These are phyloP conservation scores for Nycticorax nycticorax DNA, from an alignment of 2,113 vertebrate species.

Conservation along the genomic window DNA sequence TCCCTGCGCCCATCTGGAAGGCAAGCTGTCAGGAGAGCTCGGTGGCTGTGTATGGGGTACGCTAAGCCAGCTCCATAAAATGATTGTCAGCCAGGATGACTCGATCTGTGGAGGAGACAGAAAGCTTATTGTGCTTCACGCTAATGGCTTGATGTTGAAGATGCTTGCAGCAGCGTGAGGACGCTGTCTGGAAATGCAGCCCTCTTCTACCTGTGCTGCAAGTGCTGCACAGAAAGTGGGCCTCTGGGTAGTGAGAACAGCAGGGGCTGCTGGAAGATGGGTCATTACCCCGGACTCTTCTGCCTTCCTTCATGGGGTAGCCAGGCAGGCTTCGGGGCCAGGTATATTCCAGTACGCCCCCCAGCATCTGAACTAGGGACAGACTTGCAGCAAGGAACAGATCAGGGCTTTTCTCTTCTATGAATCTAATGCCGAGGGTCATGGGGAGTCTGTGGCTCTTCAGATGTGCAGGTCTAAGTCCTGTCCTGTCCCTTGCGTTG, in stretches of 20 bases:
- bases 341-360: neutral
- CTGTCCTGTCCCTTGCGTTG: neutral
- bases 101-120: neutral
- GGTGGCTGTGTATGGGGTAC: neutral
- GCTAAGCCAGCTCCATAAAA: neutral
- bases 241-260: neutral
- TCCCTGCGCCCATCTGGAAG: neutral
- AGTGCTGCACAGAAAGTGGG: neutral
- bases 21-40: neutral
- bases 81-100: neutral
- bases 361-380: neutral
- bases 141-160: neutral
- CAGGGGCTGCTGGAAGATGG: neutral
- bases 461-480: neutral
- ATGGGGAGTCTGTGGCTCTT: neutral
- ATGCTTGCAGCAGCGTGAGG: neutral
- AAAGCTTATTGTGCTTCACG: neutral
- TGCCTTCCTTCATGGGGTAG: neutral
- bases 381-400: neutral
- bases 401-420: neutral
- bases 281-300: neutral
- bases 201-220: neutral
- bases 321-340: neutral
- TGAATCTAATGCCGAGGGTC: fast-evolving
- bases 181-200: neutral